These are phyloP conservation scores for Epinephelus malabaricus DNA, from an alignment of 2,797 vertebrate genomes.

Conservation along the genomic window DNA sequence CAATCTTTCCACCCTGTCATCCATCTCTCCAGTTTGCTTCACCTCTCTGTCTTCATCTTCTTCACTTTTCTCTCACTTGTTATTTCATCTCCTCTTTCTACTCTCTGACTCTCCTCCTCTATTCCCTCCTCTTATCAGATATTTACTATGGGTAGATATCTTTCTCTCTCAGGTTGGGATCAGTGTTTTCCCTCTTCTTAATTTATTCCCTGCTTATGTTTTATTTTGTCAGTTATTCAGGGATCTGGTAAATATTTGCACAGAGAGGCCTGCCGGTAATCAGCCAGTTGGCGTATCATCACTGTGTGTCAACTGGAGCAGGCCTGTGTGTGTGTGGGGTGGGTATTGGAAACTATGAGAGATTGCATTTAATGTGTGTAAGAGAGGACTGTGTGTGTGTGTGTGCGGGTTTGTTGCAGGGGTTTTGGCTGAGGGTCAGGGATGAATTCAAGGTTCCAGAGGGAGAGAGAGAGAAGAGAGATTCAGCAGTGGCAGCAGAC, in stretches of 20 bases:
- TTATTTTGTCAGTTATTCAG: constrained; percentile 70
- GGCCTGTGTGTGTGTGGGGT: background rate
- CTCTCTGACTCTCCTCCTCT: background rate
- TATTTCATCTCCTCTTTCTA: constrained; percentile 27
- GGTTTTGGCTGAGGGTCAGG: constrained; percentile 50
- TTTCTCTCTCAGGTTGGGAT: constrained; percentile 46
- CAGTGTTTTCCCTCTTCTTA: constrained; percentile 42
- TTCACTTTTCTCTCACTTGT: background rate
- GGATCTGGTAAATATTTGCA: constrained; percentile 73
- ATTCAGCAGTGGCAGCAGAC: constrained; percentile 35
- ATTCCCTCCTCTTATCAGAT: constrained; percentile 36
- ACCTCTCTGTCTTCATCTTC: background rate
- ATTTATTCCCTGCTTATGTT: constrained; percentile 69
- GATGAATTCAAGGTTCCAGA: constrained; percentile 56
- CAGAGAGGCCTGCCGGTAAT: constrained; percentile 52
- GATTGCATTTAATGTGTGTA: constrained; percentile 5
- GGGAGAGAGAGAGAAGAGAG: constrained; percentile 27
- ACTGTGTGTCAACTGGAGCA: constrained; percentile 56
- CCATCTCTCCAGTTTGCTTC: constrained; percentile 19
- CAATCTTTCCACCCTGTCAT: background rate
- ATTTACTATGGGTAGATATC: constrained; percentile 45
- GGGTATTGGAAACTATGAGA: constrained; percentile 6
- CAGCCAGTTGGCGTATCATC: constrained; percentile 67
- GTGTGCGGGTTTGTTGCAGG: background rate
- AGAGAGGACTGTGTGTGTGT: constrained; percentile 1